A percentile compares a stretch with the other conserved stretches of the same genome.
These are phyloP conservation scores for Ephestia elutella DNA, from an alignment of 1,140 invertebrate species.

Conservation along the genomic window DNA sequence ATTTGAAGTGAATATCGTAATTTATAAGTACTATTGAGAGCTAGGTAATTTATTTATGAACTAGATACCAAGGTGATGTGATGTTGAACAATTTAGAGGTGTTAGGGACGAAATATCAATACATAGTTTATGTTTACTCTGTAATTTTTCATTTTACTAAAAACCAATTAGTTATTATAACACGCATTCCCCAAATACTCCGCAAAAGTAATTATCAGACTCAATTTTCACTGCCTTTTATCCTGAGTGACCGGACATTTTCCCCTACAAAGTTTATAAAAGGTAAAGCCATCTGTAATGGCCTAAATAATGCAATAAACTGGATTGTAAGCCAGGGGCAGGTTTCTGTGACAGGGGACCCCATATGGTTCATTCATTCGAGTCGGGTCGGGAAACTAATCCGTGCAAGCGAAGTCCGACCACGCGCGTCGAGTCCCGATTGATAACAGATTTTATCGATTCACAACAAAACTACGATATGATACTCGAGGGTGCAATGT, in stretches of 20 bases:
- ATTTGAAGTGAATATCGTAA: too few species aligned
- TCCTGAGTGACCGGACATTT: background rate
- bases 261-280: slow-evolving; percentile 8
- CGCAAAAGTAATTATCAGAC: background rate
- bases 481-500: slow-evolving; percentile 17
- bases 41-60: too few species aligned
- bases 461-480: slow-evolving; percentile 15
- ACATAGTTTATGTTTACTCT: too few species aligned
- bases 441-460: slow-evolving; percentile 33
- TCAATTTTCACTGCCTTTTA: background rate
- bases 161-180: too few species aligned
- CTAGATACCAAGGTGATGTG: too few species aligned
- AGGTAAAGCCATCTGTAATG: slow-evolving; percentile 18
- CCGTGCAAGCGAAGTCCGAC: slow-evolving; percentile 22
- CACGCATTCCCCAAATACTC: too few species aligned
- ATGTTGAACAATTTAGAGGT: too few species aligned
- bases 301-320: slow-evolving; percentile 43
- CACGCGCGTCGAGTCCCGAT: slow-evolving; percentile 28
- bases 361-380: slow-evolving; percentile 24
- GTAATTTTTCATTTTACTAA: too few species aligned
- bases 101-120: too few species aligned
- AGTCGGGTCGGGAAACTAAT: slow-evolving; percentile 33
- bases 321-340: slow-evolving; percentile 39
- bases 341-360: slow-evolving; percentile 32
- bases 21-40: too few species aligned